A percentile compares a stretch with the other conserved stretches of the same genome.
Conservation (phyloP, 2,113 vertebrate species). For the Mohoua ochrocephala region DNA sequence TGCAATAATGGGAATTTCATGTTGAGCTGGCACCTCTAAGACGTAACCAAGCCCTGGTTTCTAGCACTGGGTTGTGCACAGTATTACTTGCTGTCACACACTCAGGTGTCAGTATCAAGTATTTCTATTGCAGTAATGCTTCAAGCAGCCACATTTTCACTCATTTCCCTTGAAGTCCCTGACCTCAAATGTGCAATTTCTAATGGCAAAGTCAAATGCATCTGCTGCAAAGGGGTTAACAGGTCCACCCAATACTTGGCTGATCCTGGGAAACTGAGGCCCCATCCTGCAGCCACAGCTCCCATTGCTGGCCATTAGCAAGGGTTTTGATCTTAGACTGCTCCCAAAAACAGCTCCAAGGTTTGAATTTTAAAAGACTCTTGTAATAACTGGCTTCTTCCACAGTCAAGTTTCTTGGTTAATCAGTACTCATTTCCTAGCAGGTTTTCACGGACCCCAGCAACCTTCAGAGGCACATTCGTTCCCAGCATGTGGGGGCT, state of each 20-base stretch:
- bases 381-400: constrained; percentile 41
- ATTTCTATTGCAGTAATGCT: not conserved
- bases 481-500: constrained; percentile 97
- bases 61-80: not conserved
- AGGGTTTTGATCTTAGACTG: not conserved
- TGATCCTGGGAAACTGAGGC: not conserved
- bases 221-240: not conserved
- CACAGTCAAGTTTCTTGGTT: constrained; percentile 73
- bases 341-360: not conserved
- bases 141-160: not conserved
- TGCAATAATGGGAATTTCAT: not conserved
- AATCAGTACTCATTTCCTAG: constrained; percentile 91
- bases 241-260: not conserved
- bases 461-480: constrained; percentile 99
- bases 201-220: not conserved
- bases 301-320: not conserved
- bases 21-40: not conserved
- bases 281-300: not conserved
- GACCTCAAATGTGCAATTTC: not conserved
- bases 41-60: not conserved
- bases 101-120: not conserved
- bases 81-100: not conserved
- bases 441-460: constrained; percentile 99
- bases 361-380: not conserved
- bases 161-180: not conserved